Base-by-base conservation (phyloP, 2,113 vertebrate species). In the Microcebus lehilahytsara region DNA sequence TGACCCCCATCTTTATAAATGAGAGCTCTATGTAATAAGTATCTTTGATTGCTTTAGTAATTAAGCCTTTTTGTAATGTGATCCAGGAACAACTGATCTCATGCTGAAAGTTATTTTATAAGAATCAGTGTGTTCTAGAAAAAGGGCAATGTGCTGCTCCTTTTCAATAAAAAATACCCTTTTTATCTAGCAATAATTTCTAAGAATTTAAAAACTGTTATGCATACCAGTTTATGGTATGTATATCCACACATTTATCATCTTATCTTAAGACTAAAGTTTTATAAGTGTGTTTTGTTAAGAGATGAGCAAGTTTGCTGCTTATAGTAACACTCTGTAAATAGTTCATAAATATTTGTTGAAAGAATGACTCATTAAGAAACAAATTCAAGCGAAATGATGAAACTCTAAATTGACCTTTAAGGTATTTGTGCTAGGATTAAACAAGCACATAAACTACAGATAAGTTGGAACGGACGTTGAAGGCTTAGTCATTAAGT, bases 371-470 rank as follows among this genome's bases (percentile, higher is more conserved):
- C 67, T 96, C 96, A 96, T 56, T 69, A 81, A 91, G 81, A 96
- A 96, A 89, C 42, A 92, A 95, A 89, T 84, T 81, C 83, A 58
- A 95, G 20, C 32, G 37, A 94, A 80, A 93, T 42, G 72, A 80
- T 72, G 32, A 89, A 96, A 93, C 66, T 83, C 81, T 96, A 95
- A 96, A 92, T 93, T 92, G 94, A 95, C 86, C 91, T 95, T 95
- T 85, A 77, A 90, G 42, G 60, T 75, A 66, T 97, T 95, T 89
- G 49, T 85, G 22, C 51, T 27, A 86, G 62, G 16, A 95, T 60
- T 67, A 95, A 86, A 78, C 37, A 86, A 27, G 16, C 58, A 75
- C 30, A 64, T 74, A 32, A 69, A 71, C 67, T 58, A 83, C 20
- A 78, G n/a, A 40, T 2, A 49, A 81, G 46, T 74, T 40, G 72